Base-by-base conservation (phyloP, 1,140 invertebrate genomes). In the Trichomalopsis sarcophagae region DNA sequence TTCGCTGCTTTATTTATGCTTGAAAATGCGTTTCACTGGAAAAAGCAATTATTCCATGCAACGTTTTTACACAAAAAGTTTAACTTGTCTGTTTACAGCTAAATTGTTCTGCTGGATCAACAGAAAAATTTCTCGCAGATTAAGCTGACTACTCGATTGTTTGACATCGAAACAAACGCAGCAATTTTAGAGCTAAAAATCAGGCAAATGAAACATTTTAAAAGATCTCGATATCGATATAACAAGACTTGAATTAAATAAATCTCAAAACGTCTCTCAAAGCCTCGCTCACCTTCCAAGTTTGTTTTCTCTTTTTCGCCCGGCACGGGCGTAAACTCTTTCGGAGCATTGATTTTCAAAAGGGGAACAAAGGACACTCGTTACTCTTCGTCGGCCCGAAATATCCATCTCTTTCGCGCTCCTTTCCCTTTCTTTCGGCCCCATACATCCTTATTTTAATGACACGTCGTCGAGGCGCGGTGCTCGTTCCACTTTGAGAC, bases 361-460 rank as follows among this genome's bases (percentile, higher is more conserved):
- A 81, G 23, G 36, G 62, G 21, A 81, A 81, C 80, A 81, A 81
- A 81, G 69, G 13, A 73, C 40, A 71, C 44, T 81, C 80, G 80
- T 81, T 81, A 81, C 69, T 81, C 80, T 33, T 81, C 69, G 68
- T 50, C 68, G 68, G 47, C n/a, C n/a, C 21, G 44, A 73, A 81
- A 73, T 50, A 81, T 81, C 14, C 66, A 21, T 62, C 44, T 50
- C 23, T 50, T 68, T 80, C 17, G 23, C 0, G 13, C 36, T 68
- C 21, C 78, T 40, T 36, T 80, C 55, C 21, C 62, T n/a, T 55
- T 78, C 33, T 21, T 69, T 23, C 40, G 4, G 14, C 14, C 27
- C 69, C 80, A 73, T 74, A 74, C 80, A 73, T 81, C 80, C 69
- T 73, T 73, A 81, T 81, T 81, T 81, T 81, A 81, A 81, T 81